Percentiles rank a stretch among this genome's conserved stretches.
phyloP scores from a whole-genome alignment of 2,113 vertebrate genomes.

The Osmerus eperlanus region DNA sequence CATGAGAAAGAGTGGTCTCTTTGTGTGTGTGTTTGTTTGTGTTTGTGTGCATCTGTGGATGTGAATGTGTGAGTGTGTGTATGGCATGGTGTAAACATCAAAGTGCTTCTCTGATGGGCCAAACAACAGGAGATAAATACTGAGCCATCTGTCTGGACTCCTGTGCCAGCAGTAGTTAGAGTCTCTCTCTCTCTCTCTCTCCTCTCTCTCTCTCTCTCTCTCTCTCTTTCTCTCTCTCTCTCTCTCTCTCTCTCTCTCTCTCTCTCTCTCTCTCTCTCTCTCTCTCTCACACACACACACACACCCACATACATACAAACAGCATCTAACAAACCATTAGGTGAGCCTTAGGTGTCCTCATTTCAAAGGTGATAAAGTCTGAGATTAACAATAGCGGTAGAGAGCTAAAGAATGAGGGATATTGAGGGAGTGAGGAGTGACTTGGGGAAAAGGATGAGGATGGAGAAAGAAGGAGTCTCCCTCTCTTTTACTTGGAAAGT shows the following conservation, averaged over 20 bases:
- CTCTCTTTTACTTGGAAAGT: no score
- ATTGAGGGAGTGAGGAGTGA: background rate
- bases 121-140: conserved; percentile 25
- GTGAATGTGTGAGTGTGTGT: background rate
- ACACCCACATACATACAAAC: conserved; percentile 8
- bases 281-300: conserved; percentile 2
- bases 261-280: background rate
- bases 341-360: conserved; percentile 5
- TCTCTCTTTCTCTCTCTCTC: background rate
- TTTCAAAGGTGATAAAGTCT: conserved; percentile 25
- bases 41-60: no score
- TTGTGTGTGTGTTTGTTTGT: background rate
- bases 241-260: background rate
- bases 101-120: conserved; percentile 33
- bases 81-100: conserved; percentile 35
- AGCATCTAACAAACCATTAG: conserved; percentile 13
- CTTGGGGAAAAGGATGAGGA: no score
- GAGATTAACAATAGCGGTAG: conserved; percentile 10
- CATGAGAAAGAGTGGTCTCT: conserved; percentile 1
- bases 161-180: conserved; percentile 30
- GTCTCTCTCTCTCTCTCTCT: conserved; percentile 9
- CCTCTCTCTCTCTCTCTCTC: background rate
- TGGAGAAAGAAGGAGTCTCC: no score
- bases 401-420: background rate
- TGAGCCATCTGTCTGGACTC: conserved; percentile 37